These are phyloP conservation scores for Heterodera carotae DNA, from an alignment of 1,140 invertebrate genomes.

Conservation along the genomic window DNA sequence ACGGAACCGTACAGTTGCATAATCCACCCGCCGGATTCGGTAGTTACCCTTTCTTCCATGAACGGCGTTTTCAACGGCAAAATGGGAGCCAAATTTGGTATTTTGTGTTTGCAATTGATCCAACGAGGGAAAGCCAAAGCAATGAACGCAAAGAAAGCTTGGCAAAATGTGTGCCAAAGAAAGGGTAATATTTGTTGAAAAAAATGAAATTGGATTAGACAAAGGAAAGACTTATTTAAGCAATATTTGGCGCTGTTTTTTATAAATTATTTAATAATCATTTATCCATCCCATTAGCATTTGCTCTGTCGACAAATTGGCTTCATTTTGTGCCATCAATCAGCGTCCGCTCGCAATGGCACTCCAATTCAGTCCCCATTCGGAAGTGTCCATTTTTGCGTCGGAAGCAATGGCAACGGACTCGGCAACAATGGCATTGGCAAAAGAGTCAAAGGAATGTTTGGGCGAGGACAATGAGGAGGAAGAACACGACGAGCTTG, in stretches of 20 bases:
- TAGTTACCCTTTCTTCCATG: background rate
- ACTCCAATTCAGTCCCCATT: background rate
- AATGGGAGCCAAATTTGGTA: constrained; percentile 6
- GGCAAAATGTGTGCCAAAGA: background rate
- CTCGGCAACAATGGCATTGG: background rate
- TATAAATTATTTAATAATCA: no score
- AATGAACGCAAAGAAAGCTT: background rate
- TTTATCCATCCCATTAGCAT: no score
- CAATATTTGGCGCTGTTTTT: no score
- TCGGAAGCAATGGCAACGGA: background rate
- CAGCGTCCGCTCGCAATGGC: background rate
- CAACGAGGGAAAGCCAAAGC: background rate
- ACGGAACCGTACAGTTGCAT: background rate
- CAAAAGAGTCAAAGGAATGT: background rate
- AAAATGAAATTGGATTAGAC: no score
- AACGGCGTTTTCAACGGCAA: background rate
- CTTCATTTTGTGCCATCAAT: background rate
- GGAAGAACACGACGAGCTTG: background rate
- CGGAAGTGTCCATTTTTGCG: background rate
- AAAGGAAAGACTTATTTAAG: no score
- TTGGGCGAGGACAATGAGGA: background rate
- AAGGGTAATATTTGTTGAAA: background rate
- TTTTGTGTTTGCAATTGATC: background rate
- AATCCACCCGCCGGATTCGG: background rate
- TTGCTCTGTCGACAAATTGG: background rate